Evolutionary conservation across 2,797 vertebrate species (phyloP), one percentile per base, ranked within the genome.

Genomic region (Trachops cirrhosus): DNA sequence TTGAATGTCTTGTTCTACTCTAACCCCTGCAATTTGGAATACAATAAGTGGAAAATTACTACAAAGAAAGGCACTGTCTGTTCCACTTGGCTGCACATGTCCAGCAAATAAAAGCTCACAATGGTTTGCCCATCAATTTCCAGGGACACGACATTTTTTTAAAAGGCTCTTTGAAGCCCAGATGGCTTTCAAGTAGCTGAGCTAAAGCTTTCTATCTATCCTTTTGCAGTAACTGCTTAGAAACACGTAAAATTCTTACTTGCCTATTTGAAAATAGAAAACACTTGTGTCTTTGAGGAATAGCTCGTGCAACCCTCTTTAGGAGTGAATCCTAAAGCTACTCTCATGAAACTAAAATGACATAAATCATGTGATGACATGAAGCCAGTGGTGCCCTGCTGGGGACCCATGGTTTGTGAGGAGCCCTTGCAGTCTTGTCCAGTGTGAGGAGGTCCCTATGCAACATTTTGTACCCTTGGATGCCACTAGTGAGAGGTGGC

Each of bases 201-300:
- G 24, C 32, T 46, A 44, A 90, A 89, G 64, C 14, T 39, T 89
- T 44, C 22, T 89, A n/a, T 89, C 39, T 92, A 50, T 73, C 37
- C 52, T 75, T 88, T 92, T 59, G 80, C 64, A 79, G n/a, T 75
- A 74, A 62, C 57, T 89, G 32, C 84, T 87, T 87, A 15, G 52
- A 96, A 94, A 93, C 29, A 89, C 89, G 19, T 34, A 48, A 94
- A 93, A 86, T 89, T 37, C 44, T 77, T 90, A 73, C 32, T 92
- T 79, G 70, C 48, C 19, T 54, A 54, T 24, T 22, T 54, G 21
- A 52, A 52, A 21, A 52, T 19, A 21, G 50, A 52, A 52, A 52
- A 52, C 50, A 52, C 50, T 52, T 52, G 50, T 93, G 59, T 83
- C 16, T 89, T 91, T 70, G 9, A 86, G 26, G 24, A 7, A 24